phyloP scores from a whole-genome alignment of 2,797 vertebrate genomes.

The Malacoctenus gilli region DNA sequence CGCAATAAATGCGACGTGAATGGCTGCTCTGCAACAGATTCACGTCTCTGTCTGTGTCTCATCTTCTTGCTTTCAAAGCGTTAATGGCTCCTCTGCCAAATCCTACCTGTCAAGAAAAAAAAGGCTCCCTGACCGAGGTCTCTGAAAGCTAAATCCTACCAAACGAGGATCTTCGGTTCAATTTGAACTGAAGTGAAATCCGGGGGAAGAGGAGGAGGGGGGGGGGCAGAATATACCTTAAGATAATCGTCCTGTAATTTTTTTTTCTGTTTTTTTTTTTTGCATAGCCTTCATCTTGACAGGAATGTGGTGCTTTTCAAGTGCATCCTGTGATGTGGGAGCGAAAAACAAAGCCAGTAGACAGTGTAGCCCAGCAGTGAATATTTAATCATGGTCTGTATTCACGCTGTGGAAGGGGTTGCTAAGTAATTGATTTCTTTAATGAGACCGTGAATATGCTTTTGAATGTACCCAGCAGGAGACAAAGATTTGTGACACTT shows the following conservation, averaged over 20 bases:
- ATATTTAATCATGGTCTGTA: conserved; percentile 64
- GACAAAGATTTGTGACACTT: conserved; percentile 80
- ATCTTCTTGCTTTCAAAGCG: neutral
- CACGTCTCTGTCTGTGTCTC: neutral
- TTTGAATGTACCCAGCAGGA: conserved; percentile 59
- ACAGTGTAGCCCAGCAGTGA: conserved; percentile 52
- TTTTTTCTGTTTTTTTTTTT: no score
- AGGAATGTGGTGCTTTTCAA: conserved; percentile 55
- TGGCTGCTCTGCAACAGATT: neutral
- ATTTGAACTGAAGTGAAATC: conserved; percentile 24
- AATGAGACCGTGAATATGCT: conserved; percentile 56
- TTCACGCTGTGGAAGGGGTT: conserved; percentile 80
- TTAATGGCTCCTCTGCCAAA: conserved; percentile 7
- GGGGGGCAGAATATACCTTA: no score
- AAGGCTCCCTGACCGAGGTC: conserved; percentile 22
- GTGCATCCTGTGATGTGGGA: conserved; percentile 49
- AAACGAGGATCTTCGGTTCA: conserved; percentile 26
- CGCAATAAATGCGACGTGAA: neutral
- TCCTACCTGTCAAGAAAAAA: neutral
- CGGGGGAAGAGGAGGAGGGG: neutral
- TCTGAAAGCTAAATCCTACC: conserved; percentile 36
- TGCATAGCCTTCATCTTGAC: conserved; percentile 54
- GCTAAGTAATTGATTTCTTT: conserved; percentile 80
- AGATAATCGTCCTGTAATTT: conserved; percentile 27
- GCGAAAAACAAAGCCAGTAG: conserved; percentile 58